Evolutionary conservation across 2,797 vertebrate species (phyloP).

Genomic region (Protonibea diacanthus): DNA sequence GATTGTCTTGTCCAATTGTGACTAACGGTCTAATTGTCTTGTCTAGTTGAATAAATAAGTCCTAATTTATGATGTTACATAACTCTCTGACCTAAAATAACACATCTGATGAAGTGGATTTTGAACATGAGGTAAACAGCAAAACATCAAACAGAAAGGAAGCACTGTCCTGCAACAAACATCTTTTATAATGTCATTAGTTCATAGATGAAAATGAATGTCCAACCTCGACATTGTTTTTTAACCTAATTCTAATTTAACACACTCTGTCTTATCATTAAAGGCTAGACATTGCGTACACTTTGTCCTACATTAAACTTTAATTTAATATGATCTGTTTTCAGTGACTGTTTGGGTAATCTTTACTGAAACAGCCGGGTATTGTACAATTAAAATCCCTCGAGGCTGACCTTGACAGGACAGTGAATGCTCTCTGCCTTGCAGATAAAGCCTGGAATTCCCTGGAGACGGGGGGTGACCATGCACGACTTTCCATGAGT

Average conservation of each 20-base stretch:
- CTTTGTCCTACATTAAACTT: not conserved
- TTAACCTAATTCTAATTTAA: slow-evolving; percentile 6
- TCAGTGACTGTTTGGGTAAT: slow-evolving; percentile 1
- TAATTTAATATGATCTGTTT: not conserved
- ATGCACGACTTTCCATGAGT: slow-evolving; percentile 52
- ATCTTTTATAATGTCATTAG: slow-evolving; percentile 1
- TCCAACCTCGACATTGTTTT: not conserved
- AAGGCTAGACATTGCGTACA: slow-evolving; percentile 4
- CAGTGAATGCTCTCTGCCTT: slow-evolving; percentile 43
- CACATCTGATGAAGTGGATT: not conserved
- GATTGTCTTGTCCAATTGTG: not conserved
- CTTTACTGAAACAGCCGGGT: slow-evolving; percentile 23
- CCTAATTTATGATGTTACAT: not conserved
- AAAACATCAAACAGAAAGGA: not conserved
- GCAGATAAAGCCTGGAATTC: slow-evolving; percentile 60
- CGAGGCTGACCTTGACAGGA: slow-evolving; percentile 62
- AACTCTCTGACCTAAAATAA: not conserved
- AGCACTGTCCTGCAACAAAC: not conserved
- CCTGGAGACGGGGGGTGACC: slow-evolving; percentile 39
- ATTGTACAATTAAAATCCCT: slow-evolving; percentile 36
- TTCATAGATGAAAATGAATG: not conserved
- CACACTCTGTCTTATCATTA: not conserved
- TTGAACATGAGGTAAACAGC: not conserved
- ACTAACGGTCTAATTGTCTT: not conserved
- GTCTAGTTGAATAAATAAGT: not conserved